Percentiles rank a stretch among this genome's conserved stretches.
Evolutionary conservation across 2,888 invertebrate species (phyloP).

Genomic region (Schrankia costaestrigalis): DNA sequence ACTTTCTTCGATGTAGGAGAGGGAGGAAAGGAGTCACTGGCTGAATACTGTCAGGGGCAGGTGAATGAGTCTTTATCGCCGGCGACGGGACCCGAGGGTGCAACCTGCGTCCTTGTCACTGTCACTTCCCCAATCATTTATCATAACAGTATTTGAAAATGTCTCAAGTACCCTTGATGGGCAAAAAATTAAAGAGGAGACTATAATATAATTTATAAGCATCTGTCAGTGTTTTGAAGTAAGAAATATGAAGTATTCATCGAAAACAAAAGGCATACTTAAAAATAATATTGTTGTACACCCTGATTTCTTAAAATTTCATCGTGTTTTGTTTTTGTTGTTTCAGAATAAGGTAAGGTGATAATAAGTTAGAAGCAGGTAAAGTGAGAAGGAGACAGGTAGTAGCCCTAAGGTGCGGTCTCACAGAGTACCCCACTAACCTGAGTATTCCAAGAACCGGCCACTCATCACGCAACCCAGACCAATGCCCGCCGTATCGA

Average conservation of each 20-base stretch:
- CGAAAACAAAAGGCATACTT: constrained; percentile 33
- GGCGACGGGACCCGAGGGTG: constrained; percentile 47
- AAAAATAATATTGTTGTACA: constrained; percentile 29
- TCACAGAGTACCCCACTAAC: constrained; percentile 46
- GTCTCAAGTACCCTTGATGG: constrained; percentile 29
- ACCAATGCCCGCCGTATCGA: background rate
- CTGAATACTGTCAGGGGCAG: constrained; percentile 58
- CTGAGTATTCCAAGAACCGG: constrained; percentile 51
- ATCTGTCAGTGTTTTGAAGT: too few species aligned
- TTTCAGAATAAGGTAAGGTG: constrained; percentile 30
- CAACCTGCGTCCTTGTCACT: constrained; percentile 51
- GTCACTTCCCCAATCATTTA: constrained; percentile 56
- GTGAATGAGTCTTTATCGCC: constrained; percentile 67
- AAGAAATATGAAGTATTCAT: background rate
- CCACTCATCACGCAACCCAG: constrained; percentile 24
- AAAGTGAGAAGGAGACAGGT: constrained; percentile 47
- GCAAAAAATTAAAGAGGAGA: constrained; percentile 20
- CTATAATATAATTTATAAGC: too few species aligned
- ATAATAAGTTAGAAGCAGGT: constrained; percentile 43
- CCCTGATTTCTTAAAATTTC: constrained; percentile 36
- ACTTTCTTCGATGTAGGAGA: constrained; percentile 41
- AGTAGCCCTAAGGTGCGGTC: constrained; percentile 34
- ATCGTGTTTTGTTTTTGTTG: constrained; percentile 40
- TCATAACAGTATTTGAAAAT: constrained; percentile 46
- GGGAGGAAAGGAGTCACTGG: constrained; percentile 41